Percentiles rank a stretch among this genome's conserved stretches.
phyloP scores from a whole-genome alignment of 2,113 vertebrate species.

The Cynopterus brachyotis region DNA sequence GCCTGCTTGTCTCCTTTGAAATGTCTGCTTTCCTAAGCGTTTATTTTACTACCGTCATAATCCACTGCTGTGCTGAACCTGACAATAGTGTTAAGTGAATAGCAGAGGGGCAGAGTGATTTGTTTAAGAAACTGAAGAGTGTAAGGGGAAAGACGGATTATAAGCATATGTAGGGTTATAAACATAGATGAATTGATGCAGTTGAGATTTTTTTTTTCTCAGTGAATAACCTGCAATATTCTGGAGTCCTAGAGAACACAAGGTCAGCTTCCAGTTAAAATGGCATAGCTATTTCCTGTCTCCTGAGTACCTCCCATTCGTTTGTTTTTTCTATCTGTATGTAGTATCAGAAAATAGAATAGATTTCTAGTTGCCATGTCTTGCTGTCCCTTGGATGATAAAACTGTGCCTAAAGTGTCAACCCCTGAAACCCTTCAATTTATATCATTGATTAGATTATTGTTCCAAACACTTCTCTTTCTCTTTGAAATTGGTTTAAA shows the following conservation, averaged over 20 bases:
- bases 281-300: neutral
- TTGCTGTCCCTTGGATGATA: neutral
- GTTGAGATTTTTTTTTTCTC: neutral
- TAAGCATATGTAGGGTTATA: neutral
- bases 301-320: neutral
- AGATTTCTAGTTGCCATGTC: neutral
- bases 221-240: neutral
- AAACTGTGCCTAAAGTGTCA: neutral
- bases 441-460: neutral
- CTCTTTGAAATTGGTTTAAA: neutral
- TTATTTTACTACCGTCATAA: slow-evolving; percentile 16
- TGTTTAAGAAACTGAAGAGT: neutral
- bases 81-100: neutral
- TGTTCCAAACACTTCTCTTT: neutral
- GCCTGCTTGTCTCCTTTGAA: neutral
- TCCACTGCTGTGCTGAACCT: neutral
- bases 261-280: neutral
- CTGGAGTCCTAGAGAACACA: neutral
- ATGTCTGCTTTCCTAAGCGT: neutral
- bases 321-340: neutral
- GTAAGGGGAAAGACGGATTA: neutral
- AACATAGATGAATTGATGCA: neutral
- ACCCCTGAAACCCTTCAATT: neutral
- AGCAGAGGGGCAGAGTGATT: neutral
- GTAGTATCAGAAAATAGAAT: neutral